Percentiles rank a stretch among this genome's conserved stretches.
Conservation (phyloP, 2,113 vertebrate species). For the Macroglossus sobrinus region DNA sequence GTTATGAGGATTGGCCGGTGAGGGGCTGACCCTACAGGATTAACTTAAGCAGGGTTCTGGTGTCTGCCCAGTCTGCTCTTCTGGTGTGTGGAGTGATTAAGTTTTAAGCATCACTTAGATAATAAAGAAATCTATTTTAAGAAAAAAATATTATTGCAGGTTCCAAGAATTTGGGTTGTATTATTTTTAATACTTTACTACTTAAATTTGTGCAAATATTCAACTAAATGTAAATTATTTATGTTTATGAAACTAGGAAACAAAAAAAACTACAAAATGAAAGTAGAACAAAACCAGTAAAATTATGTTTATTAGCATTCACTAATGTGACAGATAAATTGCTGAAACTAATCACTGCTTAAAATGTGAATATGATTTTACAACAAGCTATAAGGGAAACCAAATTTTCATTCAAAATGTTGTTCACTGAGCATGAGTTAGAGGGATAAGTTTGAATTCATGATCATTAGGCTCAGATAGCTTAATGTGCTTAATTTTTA, state of each 20-base stretch:
- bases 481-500: background rate
- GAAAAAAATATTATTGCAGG: background rate
- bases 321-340: background rate
- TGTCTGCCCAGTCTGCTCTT: too few relatives aligned
- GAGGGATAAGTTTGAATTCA: background rate
- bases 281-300: background rate
- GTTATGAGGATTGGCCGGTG: too few relatives aligned
- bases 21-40: too few relatives aligned
- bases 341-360: background rate
- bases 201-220: background rate
- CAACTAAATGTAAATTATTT: background rate
- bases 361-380: background rate
- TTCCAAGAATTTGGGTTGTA: background rate
- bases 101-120: background rate
- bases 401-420: background rate
- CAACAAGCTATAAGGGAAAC: background rate
- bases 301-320: background rate
- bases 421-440: background rate
- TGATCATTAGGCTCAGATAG: background rate
- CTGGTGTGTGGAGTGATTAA: too few relatives aligned
- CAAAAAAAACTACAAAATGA: background rate
- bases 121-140: background rate
- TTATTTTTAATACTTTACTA: background rate
- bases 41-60: too few relatives aligned
- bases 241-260: background rate